phyloP scores from a whole-genome alignment of 1,140 invertebrate genomes.

The Zeugodacus cucurbitae region DNA sequence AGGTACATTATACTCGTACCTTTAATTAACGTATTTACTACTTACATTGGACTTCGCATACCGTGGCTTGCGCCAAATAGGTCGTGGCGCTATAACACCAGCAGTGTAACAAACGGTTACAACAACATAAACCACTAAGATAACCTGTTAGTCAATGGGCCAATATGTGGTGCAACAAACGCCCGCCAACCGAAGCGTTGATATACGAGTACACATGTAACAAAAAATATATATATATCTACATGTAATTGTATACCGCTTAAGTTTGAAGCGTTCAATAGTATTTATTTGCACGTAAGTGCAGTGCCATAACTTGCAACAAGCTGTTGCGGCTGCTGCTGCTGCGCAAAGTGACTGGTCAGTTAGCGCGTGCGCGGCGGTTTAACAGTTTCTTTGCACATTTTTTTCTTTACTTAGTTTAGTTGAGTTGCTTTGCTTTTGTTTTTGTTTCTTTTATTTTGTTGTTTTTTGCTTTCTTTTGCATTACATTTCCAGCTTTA shows the following conservation, averaged over 20 bases:
- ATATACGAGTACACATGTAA: neutral
- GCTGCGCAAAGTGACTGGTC: neutral
- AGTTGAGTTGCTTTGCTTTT: neutral
- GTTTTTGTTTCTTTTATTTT: neutral
- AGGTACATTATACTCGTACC: neutral
- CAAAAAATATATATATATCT: too few species aligned
- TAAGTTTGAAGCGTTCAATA: neutral
- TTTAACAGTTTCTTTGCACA: neutral
- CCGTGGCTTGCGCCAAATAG: neutral
- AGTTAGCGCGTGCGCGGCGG: neutral
- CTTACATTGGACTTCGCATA: neutral
- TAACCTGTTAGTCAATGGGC: neutral
- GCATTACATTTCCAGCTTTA: neutral
- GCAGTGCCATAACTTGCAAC: constrained; percentile 11
- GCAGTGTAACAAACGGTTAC: neutral
- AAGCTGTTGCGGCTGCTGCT: neutral
- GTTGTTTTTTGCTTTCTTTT: neutral
- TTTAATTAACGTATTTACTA: constrained; percentile 1
- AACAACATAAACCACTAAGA: neutral
- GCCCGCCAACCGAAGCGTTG: neutral
- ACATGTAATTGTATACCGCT: neutral
- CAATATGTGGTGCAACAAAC: neutral
- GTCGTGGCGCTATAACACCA: neutral
- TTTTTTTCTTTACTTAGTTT: neutral
- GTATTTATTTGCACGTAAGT: neutral